Evolutionary conservation across 2,888 invertebrate genomes (phyloP), one percentile per base, ranked within the genome.

Genomic region (Pelosia muscerda): DNA sequence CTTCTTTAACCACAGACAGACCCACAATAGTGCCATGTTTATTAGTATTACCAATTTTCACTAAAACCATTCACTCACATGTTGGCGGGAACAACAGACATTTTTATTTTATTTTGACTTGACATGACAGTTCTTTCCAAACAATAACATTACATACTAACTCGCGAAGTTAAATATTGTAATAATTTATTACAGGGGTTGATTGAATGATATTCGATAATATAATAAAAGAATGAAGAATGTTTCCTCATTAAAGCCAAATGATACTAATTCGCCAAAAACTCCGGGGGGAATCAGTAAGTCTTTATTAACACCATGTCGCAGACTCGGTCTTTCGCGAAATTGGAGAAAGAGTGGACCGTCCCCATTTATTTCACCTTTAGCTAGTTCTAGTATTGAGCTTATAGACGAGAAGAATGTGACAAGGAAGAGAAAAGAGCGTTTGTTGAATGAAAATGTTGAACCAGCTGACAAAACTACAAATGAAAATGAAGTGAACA

Each of bases 211-310:
- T 11, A 6, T 22, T 23, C 3, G 19, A 31, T 10, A n/a, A 15
- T 15, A 15, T 26, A 42, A 4, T 25, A 31, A 25, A 31, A 66
- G 76, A 65, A 92, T 91, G 91, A 91, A 90, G 76, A 88, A 85
- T 81, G 77, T 81, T n/a, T 78, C 89, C 15, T 81, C 85, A 10
- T 58, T 87, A n/a, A 90, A 89, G 77, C 70, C 82, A 3, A 86
- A 74, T 53, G 85, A 78, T 65, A 82, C 70, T 13, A 91, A 91
- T 63, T 91, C 94, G 0, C 93, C 94, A 2, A 94, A 94, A 81
- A 95, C 93, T 25, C 93, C 93, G 2, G 95, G 93, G 23, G 95
- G 95, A 23, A 95, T 95, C 26, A 95, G 93, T 77, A 95, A 94
- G 77, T 91, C 92, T 26, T 85, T 95, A 54, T 83, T 95, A 56